Base-by-base conservation (phyloP, 2,797 vertebrate genomes). In the Mus spretus region DNA sequence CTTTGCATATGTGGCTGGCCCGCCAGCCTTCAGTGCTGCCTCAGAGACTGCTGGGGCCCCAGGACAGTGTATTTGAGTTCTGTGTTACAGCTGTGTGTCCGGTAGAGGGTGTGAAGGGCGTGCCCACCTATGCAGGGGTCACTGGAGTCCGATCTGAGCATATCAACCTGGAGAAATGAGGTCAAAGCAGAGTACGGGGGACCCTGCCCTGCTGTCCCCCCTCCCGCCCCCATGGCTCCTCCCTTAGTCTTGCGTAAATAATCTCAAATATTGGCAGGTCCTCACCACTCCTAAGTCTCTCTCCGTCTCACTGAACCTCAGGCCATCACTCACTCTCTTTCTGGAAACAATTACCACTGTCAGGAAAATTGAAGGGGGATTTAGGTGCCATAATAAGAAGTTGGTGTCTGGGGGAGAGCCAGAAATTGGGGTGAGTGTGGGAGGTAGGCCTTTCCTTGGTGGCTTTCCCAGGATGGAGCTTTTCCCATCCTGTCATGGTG, bases 321-420 rank as follows among this genome's bases (percentile, higher is more conserved):
- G 19, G 44, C 90, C n/a, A 37, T 88, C 85, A 40, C 59, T 95
- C 82, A 70, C 34, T 63, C 63, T 80, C 89, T 94, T 8, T 0
- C 1, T 31, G 81, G 70, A 92, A 91, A 92, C 89, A 90, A 28
- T 96, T 93, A 61, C 47, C 88, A 19, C 72, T 95, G 96, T 95
- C 94, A 93, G 82, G 50, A 95, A 96, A 89, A 81, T 50, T 50
- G 55, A 92, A 93, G 92, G 17, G 63, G 89, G 93, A 79, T 95
- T 93, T 87, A n/a, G 80, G 65, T 72, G 75, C 28, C n/a, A 34
- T 86, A 81, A 89, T 28, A 91, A 94, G 91, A 96, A 92, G 47
- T 86, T 96, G 50, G 61, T 85, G 74, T 88, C 72, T 89, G 44
- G 79, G 81, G 55, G 74, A 92, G 63, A 92, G 95, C 86, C 92